phyloP scores from a whole-genome alignment of 92 coral and sea anemone species.

The Galaxea fascicularis region DNA sequence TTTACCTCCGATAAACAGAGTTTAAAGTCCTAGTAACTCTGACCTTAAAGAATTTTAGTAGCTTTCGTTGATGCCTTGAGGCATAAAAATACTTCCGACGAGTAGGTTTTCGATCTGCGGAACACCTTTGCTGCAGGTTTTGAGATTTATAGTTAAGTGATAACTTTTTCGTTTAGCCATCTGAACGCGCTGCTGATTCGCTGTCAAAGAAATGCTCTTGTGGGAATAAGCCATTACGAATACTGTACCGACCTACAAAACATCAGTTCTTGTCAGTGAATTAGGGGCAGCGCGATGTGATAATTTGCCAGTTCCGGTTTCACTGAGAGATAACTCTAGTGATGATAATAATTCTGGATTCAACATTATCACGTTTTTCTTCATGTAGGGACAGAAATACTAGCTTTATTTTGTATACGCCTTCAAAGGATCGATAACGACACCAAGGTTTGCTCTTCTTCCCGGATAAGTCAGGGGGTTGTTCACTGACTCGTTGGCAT shows the following conservation, averaged over 20 bases:
- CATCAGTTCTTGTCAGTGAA: background rate
- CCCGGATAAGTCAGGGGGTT: background rate
- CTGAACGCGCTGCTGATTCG: background rate
- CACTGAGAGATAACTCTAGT: slow-evolving; percentile 27
- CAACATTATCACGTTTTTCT: slow-evolving; percentile 35
- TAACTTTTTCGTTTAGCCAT: background rate
- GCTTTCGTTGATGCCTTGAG: slow-evolving; percentile 19
- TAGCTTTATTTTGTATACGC: background rate
- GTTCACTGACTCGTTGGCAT: too few species aligned
- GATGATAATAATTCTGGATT: slow-evolving; percentile 23
- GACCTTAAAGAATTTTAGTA: slow-evolving; percentile 17
- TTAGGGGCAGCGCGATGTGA: slow-evolving; percentile 31
- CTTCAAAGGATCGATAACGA: background rate
- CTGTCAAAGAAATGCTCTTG: background rate
- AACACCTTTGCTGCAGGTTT: background rate
- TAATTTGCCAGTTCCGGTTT: slow-evolving; percentile 62
- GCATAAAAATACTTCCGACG: slow-evolving; percentile 20
- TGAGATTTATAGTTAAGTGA: background rate
- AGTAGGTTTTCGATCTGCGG: slow-evolving; percentile 10
- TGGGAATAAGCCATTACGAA: background rate
- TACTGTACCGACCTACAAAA: background rate
- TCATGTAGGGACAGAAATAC: background rate
- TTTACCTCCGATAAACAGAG: slow-evolving; percentile 9
- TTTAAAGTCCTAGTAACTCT: slow-evolving; percentile 16
- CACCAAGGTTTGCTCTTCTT: background rate